These are phyloP conservation scores for Lithophane semibrunnea DNA, from an alignment of 2,888 invertebrate species.

Conservation along the genomic window DNA sequence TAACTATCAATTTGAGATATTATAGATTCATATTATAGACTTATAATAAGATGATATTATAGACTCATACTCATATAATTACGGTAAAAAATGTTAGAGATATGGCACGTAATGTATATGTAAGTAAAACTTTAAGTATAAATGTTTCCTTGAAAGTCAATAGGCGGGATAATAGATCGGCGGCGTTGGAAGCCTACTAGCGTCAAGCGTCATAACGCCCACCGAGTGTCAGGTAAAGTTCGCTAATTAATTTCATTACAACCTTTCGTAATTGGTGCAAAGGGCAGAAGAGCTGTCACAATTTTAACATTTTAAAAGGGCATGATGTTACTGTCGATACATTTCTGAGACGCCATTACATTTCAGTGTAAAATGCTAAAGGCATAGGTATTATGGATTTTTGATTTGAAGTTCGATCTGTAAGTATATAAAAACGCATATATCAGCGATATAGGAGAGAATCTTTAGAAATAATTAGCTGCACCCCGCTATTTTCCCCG, in stretches of 20 bases:
- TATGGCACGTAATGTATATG: not conserved
- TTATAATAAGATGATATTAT: too few species aligned
- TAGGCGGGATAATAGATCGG: conserved; percentile 34
- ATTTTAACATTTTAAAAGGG: conserved; percentile 49
- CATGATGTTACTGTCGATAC: conserved; percentile 37
- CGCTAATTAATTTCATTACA: conserved; percentile 65
- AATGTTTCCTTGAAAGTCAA: conserved; percentile 39
- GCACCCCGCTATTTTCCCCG: too few species aligned
- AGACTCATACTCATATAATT: too few species aligned
- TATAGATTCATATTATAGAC: too few species aligned
- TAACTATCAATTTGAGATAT: too few species aligned
- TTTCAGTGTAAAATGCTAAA: conserved; percentile 2
- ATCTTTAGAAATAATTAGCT: not conserved
- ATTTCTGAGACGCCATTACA: conserved; percentile 9
- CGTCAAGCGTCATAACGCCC: conserved; percentile 50
- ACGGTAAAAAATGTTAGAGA: not conserved
- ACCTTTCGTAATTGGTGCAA: conserved; percentile 60
- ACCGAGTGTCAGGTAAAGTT: conserved; percentile 61
- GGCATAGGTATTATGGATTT: not conserved
- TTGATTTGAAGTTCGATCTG: not conserved
- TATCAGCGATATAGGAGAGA: not conserved
- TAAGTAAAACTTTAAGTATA: conserved; percentile 4
- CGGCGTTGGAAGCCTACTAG: conserved; percentile 36
- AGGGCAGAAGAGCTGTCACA: conserved; percentile 54
- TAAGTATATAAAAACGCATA: too few species aligned